These are phyloP conservation scores for Coccyzus lansbergi DNA, from an alignment of 2,797 vertebrate genomes.

Conservation along the genomic window DNA sequence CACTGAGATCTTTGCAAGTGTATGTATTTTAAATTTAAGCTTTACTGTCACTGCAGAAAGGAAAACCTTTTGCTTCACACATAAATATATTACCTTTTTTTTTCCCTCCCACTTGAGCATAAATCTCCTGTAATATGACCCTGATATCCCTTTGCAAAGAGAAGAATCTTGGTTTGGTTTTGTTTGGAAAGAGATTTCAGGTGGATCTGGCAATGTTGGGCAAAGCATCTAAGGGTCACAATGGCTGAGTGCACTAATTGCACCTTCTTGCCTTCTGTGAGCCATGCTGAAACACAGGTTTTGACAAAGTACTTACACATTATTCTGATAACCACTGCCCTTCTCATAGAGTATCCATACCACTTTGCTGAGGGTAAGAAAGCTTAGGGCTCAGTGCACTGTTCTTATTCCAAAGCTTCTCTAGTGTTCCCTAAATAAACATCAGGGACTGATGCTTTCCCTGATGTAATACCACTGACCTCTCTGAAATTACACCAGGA, in stretches of 20 bases:
- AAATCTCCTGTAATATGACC: not conserved
- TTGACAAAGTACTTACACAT: conserved; percentile 35
- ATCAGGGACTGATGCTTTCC: conserved; percentile 11
- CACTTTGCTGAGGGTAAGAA: not conserved
- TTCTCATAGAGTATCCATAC: not conserved
- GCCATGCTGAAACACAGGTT: not conserved
- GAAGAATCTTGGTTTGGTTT: not conserved
- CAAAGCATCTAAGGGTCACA: conserved; percentile 26
- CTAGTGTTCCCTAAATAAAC: conserved; percentile 37
- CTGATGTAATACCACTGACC: conserved; percentile 49
- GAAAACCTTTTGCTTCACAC: not conserved
- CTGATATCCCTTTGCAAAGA: not conserved
- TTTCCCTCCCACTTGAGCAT: conserved; percentile 1
- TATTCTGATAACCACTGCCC: conserved; percentile 12
- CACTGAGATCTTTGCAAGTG: not conserved
- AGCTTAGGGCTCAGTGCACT: conserved; percentile 33
- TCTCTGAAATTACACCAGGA: conserved; percentile 48
- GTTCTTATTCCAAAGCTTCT: conserved; percentile 9
- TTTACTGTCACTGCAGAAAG: not conserved
- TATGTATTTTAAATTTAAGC: not conserved
- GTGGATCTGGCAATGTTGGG: conserved; percentile 26
- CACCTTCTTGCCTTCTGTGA: conserved; percentile 53
- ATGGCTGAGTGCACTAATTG: conserved; percentile 12
- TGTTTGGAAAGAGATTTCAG: conserved; percentile 58
- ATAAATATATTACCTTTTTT: not conserved